Evolutionary conservation across 2,113 vertebrate species (phyloP), one percentile per base, ranked within the genome.

Genomic region (Nesoenas mayeri): DNA sequence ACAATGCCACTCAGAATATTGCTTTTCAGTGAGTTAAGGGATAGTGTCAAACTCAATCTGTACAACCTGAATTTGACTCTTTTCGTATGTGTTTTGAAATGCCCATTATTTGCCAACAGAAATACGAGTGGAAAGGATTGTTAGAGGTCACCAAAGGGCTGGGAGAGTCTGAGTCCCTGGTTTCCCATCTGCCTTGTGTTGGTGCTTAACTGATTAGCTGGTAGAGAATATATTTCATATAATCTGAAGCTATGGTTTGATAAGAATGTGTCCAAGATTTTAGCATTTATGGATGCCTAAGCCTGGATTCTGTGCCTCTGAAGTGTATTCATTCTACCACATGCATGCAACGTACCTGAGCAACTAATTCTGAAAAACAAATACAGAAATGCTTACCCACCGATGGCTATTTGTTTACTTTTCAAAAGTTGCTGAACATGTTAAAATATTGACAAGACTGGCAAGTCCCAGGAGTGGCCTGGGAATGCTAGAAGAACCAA

Each of bases 361-460:
- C 66, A 75, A 48, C 40, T 34, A 77, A 70, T 90, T 89, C 85
- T 67, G 67, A 67, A 88, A 79, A 89, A 29, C 73, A 95, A 95
- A 95, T 36, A 89, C 40, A 69, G 79, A 54, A 89, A 47, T 31
- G 21, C 79, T 97, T 78, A 78, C 82, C 58, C 85, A 74, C 64
- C 0, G 0, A 32, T 64, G 88, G 85, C 85, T 64, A 61, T 83
- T 95, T 94, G 85, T 88, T 95, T 93, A 66, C 79, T 84, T 85
- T 85, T 77, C 48, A 51, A 24, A 79, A 95, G 78, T 79, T 50
- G 56, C 69, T 57, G 72, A 96, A 96, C 44, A 3, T 42, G n/a
- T 79, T 75, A 91, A 94, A 93, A 95, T 92, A 90, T 93, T 92
- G 92, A 94, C 85, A 90, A 86, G 61, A 44, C 77, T 86, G 64